Evolutionary conservation across 2,888 invertebrate species (phyloP), one percentile per base, ranked within the genome.

Genomic region (Catocala nupta): DNA sequence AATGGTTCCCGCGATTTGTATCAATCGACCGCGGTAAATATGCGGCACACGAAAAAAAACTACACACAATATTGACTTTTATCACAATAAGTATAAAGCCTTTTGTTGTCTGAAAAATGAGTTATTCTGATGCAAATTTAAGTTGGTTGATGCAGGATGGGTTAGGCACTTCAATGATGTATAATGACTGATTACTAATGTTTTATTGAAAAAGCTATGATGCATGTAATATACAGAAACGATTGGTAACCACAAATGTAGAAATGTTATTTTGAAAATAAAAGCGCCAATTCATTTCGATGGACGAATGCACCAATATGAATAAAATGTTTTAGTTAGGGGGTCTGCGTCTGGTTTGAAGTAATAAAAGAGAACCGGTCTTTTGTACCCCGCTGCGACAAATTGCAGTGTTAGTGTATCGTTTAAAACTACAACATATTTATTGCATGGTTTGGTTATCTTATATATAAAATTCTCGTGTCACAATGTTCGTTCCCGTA

Each of bases 1-100:
- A 88, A 90, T 85, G 84, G 85, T 88, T 87, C 84, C 88, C 84
- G 87, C 88, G 90, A 91, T 92, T 90, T 91, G 90, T 89, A 88
- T 85, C 84, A 84, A 85, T 86, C 81, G 78, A 73, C 82, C 80
- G 78, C 75, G 74, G 70, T 82, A 77, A 75, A 79, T 73, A 75
- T 78, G 76, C 80, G 65, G 62, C 67, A 73, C 64, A 65, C 67
- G 61, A 69, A 73, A 72, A 68, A 55, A 77, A 65, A 61, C 65
- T 53, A 49, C 53, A 60, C 70, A 71, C 57, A 74, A 81, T 54
- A 86, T 71, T 81, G 67, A 73, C 59, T 78, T 78, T 75, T 80
- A 81, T 45, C 43, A 34, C 54, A 36, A 51, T 55, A 16, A 50
- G 52, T 36, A 72, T 69, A 67, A 58, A 59, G 55, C 48, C 47